Evolutionary conservation across 2,797 vertebrate genomes (phyloP), one percentile per base, ranked within the genome.

Genomic region (Taeniopygia guttata): DNA sequence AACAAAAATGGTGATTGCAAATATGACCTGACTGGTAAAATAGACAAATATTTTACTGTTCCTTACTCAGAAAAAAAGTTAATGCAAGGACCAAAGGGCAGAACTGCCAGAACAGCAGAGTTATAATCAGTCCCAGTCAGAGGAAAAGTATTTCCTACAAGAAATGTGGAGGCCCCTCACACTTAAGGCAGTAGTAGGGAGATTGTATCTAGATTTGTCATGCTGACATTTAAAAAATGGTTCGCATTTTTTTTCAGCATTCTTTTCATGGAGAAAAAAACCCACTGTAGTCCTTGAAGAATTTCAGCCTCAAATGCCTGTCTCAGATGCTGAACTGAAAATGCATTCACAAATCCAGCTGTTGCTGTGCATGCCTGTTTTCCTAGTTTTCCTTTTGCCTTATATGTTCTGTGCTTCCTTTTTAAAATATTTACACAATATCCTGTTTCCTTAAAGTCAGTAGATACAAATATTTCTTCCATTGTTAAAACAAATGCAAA

Each of bases 371-470:
- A 16, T 54, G 67, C 32, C 25, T 46, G 36, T 75, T 45, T 67
- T 74, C 29, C 55, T 40, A 60, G 64, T 26, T 66, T 90, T 93
- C 83, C 75, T 69, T 82, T 76, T 86, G 36, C 85, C 34, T 62
- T 0, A 1, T 74, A 73, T 46, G 16, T 63, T 74, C 43, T 25
- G 4, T 46, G 19, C 70, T 95, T 95, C 84, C 84, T 81, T 74
- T 91, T 62, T 2, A 3, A 91, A 95, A 84, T 23, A 63, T 63
- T 89, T 78, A 5, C 3, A 55, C 26, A 6, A 16, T 74, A 85
- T 96, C 96, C 91, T 93, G 79, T 95, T 93, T 96, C 84, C 42
- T 77, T 67, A n/a, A 80, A 75, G 66, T 51, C 34, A 16, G 26
- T 49, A 69, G 42, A 22, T 63, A 42, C 11, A 89, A 90, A 63